Conservation (phyloP, 1,140 invertebrate genomes). For the Drosophila bocqueti region DNA sequence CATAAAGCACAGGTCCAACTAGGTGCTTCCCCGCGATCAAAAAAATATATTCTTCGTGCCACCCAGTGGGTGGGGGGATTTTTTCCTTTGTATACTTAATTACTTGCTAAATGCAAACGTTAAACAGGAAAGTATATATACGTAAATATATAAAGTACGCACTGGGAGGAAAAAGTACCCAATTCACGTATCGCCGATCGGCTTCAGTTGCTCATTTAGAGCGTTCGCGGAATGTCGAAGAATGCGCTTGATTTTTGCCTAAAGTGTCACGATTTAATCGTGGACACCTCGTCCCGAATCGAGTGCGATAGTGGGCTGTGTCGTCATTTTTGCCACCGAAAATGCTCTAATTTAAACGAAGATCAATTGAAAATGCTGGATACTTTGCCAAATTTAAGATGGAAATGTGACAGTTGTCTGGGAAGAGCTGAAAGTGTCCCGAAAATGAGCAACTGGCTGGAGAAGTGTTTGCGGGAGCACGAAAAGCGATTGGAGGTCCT, state of each 20-base stretch:
- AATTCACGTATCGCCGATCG: constrained; percentile 23
- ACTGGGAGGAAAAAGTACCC: constrained; percentile 54
- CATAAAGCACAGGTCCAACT: background rate
- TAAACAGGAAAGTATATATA: constrained; percentile 18
- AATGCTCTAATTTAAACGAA: constrained; percentile 26
- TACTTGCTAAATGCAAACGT: constrained; percentile 33
- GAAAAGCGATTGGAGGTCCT: constrained; percentile 61
- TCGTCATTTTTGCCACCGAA: constrained; percentile 20
- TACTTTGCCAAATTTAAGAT: constrained; percentile 28
- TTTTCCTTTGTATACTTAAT: constrained; percentile 32
- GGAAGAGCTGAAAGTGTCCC: background rate
- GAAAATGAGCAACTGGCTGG: constrained; percentile 35
- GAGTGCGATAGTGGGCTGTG: constrained; percentile 41
- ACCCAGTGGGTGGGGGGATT: constrained; percentile 13
- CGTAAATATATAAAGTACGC: constrained; percentile 6
- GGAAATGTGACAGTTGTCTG: constrained; percentile 49
- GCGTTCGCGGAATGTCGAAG: constrained; percentile 52
- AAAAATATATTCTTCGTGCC: background rate
- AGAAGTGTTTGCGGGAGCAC: constrained; percentile 42
- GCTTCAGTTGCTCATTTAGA: constrained; percentile 44
- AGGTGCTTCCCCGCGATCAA: constrained; percentile 33
- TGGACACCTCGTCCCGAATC: constrained; percentile 3
- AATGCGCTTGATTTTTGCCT: constrained; percentile 39
- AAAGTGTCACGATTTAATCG: constrained; percentile 42
- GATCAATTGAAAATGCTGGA: constrained; percentile 34